Evolutionary conservation across 2,888 invertebrate genomes (phyloP), one percentile per base, ranked within the genome.

Genomic region (Archaeoteleia sp.): DNA sequence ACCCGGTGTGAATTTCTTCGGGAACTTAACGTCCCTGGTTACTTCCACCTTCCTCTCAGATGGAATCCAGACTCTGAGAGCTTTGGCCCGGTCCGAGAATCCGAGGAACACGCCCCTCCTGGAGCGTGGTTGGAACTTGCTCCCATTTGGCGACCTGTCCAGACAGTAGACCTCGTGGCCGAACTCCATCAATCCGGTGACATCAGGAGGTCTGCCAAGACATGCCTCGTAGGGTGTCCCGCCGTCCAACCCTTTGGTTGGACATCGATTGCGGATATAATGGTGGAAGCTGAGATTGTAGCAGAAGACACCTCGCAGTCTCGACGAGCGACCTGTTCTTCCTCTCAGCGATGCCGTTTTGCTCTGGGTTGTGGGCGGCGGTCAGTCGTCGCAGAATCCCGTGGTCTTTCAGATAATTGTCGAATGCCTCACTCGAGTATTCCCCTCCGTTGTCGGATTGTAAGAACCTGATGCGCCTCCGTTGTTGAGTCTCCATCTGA

Each of bases 301-400:
- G 20, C 10, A 80, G 13, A 58, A 81, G 70, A 8, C 70, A 62
- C 15, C 78, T 61, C 4, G 76, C 69, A 46, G 63, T 57, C 25
- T 78, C 73, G 9, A 77, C 66, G 0, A 80, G 42, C 4, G 78
- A 80, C 2, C 75, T 54, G 20, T 79, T 79, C 30, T 73, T 62
- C 9, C 78, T 49, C 48, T 82, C 78, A 2, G 78, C 74, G 2
- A 67, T 46, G 1, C 76, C 81, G 66, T 79, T 82, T 12, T 76
- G 74, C 45, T 80, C 70, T 1, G 76, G 79, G 3, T 67, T 74
- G 40, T 76, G 65, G 0, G 77, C 55, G 1, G 74, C 62, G 1
- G 78, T 37, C 61, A 72, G 6, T 42, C 67, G 42, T 67, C 67
- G 43, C 61, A 67, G 0, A 8, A 63, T 43, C 70, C 81, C 65